phyloP scores from a whole-genome alignment of 37 sponge, comb jelly and placozoan species.

The Tethya wilhelma region DNA sequence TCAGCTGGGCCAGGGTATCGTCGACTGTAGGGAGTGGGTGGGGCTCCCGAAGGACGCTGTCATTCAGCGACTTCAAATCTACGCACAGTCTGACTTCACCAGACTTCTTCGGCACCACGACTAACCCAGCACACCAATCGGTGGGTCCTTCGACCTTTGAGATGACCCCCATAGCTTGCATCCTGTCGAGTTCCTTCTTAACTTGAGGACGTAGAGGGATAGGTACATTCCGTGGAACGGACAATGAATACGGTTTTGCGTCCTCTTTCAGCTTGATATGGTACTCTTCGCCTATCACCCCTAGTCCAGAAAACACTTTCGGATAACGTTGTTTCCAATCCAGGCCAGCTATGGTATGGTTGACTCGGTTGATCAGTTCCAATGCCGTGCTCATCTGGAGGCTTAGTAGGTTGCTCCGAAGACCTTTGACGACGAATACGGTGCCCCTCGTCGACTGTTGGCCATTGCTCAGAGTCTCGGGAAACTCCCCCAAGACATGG shows the following conservation, averaged over 20 bases:
- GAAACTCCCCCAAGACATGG: slow-evolving; percentile 32
- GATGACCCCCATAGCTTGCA: slow-evolving; percentile 50
- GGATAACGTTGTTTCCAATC: neutral
- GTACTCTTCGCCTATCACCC: slow-evolving; percentile 32
- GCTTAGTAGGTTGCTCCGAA: slow-evolving; percentile 46
- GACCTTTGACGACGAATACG: slow-evolving; percentile 42
- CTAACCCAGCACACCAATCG: slow-evolving; percentile 57
- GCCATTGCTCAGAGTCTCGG: slow-evolving; percentile 2
- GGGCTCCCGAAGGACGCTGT: slow-evolving; percentile 41
- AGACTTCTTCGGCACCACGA: slow-evolving; percentile 44
- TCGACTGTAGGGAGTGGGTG: slow-evolving; percentile 63
- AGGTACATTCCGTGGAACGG: slow-evolving; percentile 25
- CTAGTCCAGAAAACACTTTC: slow-evolving; percentile 41
- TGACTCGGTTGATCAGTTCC: slow-evolving; percentile 20
- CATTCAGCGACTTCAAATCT: slow-evolving; percentile 43
- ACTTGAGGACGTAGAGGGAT: slow-evolving; percentile 31
- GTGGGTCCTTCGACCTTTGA: slow-evolving; percentile 33
- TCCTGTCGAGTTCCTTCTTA: slow-evolving; percentile 25
- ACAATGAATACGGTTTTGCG: slow-evolving; percentile 33
- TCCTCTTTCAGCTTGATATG: slow-evolving; percentile 44
- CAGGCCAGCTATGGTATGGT: neutral
- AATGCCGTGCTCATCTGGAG: slow-evolving; percentile 45
- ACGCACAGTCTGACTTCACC: slow-evolving; percentile 35
- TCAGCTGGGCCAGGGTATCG: slow-evolving; percentile 42
- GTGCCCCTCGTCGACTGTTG: neutral